These are phyloP conservation scores for Pseudomyrmex dendroicus DNA, from an alignment of 1,140 invertebrate genomes.

Conservation along the genomic window DNA sequence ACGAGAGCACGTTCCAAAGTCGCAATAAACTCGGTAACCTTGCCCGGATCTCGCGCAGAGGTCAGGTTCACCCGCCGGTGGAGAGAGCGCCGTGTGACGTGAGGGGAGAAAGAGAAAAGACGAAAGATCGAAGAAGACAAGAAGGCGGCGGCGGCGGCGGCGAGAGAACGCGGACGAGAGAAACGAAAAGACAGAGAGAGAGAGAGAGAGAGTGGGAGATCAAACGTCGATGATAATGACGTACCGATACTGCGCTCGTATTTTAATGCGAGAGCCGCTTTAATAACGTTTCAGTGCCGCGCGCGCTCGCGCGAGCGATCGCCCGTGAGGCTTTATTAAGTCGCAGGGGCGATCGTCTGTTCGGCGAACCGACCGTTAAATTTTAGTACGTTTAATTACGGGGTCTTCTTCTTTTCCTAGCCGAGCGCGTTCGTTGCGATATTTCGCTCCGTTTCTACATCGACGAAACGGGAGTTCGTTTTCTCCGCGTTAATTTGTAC, in stretches of 20 bases:
- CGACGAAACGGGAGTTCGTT: too few species aligned
- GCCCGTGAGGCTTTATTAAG: conserved; percentile 75
- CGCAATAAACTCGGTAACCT: conserved; percentile 76
- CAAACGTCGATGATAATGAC: conserved; percentile 67
- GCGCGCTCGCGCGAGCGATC: conserved; percentile 44
- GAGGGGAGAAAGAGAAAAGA: conserved; percentile 43
- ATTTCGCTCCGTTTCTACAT: conserved; percentile 18
- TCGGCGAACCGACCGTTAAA: conserved; percentile 72
- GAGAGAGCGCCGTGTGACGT: conserved; percentile 26
- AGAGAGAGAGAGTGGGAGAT: background rate
- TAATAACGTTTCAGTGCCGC: conserved; percentile 74
- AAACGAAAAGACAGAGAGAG: background rate
- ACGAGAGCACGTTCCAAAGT: conserved; percentile 75
- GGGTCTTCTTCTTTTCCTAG: conserved; percentile 49
- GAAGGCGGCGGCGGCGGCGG: conserved; percentile 16
- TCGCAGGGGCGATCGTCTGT: conserved; percentile 70
- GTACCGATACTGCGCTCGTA: conserved; percentile 63
- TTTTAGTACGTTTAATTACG: conserved; percentile 81
- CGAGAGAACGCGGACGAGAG: background rate
- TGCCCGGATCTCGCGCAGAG: conserved; percentile 68
- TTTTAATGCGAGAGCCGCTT: conserved; percentile 74
- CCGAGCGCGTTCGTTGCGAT: background rate
- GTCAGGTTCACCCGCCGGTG: conserved; percentile 70
- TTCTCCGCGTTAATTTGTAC: background rate
- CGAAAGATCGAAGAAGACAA: conserved; percentile 10